Conservation (phyloP, 2,888 invertebrate genomes). For the Scaeva pyrastri region DNA sequence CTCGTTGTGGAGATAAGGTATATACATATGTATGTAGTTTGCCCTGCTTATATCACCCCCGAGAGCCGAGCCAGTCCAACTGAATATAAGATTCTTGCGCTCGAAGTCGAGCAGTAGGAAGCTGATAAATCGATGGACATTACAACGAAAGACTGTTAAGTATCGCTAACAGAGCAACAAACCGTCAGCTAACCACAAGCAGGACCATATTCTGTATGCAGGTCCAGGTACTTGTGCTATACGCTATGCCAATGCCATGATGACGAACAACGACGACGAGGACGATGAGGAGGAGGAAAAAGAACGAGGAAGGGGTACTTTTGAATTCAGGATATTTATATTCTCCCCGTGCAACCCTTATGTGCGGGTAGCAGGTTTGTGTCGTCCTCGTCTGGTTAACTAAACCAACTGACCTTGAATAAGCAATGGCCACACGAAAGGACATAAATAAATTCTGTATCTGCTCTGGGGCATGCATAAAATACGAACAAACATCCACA, state of each 20-base stretch:
- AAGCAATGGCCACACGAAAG: constrained; percentile 64
- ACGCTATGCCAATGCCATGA: not conserved
- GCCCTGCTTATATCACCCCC: constrained; percentile 62
- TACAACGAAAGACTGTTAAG: constrained; percentile 61
- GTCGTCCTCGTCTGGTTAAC: constrained; percentile 51
- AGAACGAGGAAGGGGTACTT: constrained; percentile 13
- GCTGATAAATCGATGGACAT: constrained; percentile 72
- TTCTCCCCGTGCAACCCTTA: constrained; percentile 18
- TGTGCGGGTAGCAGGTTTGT: constrained; percentile 32
- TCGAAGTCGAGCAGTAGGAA: constrained; percentile 35
- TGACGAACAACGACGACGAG: not conserved
- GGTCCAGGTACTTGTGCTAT: constrained; percentile 33
- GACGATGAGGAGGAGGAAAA: not conserved
- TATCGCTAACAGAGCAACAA: constrained; percentile 72
- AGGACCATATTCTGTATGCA: constrained; percentile 42
- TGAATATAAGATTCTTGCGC: constrained; percentile 22
- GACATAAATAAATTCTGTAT: constrained; percentile 67
- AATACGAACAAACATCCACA: constrained; percentile 1
- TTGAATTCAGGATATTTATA: constrained; percentile 52
- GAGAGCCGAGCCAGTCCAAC: constrained; percentile 31
- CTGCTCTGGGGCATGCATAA: constrained; percentile 47
- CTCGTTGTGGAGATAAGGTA: constrained; percentile 63
- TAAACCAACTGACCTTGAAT: constrained; percentile 70
- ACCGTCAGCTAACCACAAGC: constrained; percentile 53
- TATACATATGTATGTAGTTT: constrained; percentile 15